Evolutionary conservation across 2,113 vertebrate species (phyloP).

Genomic region (Alligator mississippiensis): DNA sequence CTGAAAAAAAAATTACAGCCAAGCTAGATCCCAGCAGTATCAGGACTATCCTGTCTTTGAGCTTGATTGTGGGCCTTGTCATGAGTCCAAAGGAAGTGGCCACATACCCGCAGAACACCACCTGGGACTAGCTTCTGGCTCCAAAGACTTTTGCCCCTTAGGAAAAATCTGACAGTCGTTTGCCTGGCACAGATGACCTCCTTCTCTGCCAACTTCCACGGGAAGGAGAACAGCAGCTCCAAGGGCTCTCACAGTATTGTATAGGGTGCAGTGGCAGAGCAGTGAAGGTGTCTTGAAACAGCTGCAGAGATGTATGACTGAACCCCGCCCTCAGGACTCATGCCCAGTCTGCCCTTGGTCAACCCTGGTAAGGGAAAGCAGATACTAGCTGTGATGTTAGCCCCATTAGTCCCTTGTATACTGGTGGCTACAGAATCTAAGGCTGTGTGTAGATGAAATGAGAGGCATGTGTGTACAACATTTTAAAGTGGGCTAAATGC

Average conservation of each 20-base stretch:
- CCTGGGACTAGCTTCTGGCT: background rate
- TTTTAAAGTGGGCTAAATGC: too few species aligned
- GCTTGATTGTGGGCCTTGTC: background rate
- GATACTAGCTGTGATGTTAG: too few species aligned
- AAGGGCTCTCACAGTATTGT: too few species aligned
- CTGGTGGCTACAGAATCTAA: too few species aligned
- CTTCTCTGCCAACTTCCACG: background rate
- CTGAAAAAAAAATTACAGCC: background rate
- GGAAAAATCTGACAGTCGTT: background rate
- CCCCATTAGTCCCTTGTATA: too few species aligned
- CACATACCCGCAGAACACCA: accelerated
- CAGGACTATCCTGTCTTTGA: background rate
- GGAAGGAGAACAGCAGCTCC: background rate
- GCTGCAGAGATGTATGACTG: too few species aligned
- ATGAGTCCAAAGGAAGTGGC: background rate
- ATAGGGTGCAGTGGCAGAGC: too few species aligned
- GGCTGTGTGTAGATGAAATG: too few species aligned
- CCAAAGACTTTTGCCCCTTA: background rate
- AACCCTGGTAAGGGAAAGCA: background rate
- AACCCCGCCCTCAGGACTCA: background rate
- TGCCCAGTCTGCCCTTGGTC: background rate
- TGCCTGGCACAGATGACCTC: background rate
- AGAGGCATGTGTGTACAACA: too few species aligned
- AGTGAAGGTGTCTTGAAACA: too few species aligned
- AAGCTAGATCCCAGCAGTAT: background rate